Evolutionary conservation across 1,140 invertebrate genomes (phyloP).

Genomic region (Monochamus saltuarius): DNA sequence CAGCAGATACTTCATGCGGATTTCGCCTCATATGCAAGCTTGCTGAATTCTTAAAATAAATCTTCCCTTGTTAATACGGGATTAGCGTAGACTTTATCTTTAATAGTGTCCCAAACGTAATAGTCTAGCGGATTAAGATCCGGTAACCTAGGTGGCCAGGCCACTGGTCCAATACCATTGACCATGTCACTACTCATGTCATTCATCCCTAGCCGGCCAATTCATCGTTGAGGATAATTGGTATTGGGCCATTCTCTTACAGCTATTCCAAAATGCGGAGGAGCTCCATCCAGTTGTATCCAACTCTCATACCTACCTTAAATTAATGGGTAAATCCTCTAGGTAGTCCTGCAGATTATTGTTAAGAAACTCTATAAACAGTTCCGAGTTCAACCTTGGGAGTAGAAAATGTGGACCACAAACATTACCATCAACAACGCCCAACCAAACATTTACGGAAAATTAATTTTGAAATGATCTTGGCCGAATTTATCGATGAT

Average conservation of each 20-base stretch:
- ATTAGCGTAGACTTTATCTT: no score
- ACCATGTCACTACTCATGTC: slow-evolving; percentile 3
- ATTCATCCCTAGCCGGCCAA: slow-evolving; percentile 7
- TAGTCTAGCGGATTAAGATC: background rate
- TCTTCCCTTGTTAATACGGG: no score
- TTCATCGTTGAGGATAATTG: no score
- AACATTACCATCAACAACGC: slow-evolving; percentile 13
- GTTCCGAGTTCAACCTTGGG: slow-evolving; percentile 8
- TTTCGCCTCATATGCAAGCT: no score
- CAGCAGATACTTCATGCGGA: no score
- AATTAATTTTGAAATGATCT: slow-evolving; percentile 11
- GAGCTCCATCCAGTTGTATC: no score
- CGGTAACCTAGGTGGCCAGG: no score
- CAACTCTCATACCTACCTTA: no score
- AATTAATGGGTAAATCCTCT: background rate
- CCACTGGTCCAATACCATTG: slow-evolving; percentile 5
- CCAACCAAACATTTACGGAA: slow-evolving; percentile 7
- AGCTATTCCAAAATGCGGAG: no score
- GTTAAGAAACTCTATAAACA: slow-evolving; percentile 12
- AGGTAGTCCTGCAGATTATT: slow-evolving; percentile 4
- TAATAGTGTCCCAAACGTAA: no score
- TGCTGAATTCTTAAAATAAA: no score
- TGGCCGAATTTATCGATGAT: slow-evolving; percentile 1
- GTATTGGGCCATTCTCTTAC: no score
- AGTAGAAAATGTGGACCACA: slow-evolving; percentile 14